These are phyloP conservation scores for Cynaeus angustus DNA, from an alignment of 2,888 invertebrate species.

Conservation along the genomic window DNA sequence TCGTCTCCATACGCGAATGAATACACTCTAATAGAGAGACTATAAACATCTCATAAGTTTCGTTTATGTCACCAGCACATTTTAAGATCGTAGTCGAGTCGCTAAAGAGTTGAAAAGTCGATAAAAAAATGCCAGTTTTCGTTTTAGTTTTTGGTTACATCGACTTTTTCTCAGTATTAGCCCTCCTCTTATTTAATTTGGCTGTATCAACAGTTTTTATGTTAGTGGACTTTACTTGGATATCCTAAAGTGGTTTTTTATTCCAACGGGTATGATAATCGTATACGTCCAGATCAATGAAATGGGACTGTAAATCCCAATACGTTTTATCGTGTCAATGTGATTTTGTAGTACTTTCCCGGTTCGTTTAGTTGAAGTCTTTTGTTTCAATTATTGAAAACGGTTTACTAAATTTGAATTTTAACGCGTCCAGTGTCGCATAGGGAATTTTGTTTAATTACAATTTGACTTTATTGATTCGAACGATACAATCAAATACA, in stretches of 20 bases:
- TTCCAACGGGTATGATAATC: conserved; percentile 2
- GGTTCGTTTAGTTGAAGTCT: no score
- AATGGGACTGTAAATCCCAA: conserved; percentile 4
- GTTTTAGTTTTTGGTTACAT: no score
- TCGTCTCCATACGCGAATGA: conserved; percentile 38
- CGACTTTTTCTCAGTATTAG: no score
- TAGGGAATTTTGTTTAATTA: no score
- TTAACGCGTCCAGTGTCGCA: no score
- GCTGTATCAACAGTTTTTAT: background rate
- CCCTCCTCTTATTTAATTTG: background rate
- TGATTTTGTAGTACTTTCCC: background rate
- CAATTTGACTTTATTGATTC: no score
- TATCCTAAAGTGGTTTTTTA: conserved; percentile 4
- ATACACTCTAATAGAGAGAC: conserved; percentile 33
- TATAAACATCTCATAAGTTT: conserved; percentile 5
- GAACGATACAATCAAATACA: no score
- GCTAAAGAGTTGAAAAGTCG: no score
- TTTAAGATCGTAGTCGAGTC: background rate
- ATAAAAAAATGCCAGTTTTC: no score
- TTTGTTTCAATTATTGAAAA: no score
- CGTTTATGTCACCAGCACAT: conserved; percentile 10
- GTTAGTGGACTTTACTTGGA: background rate
- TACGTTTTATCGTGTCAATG: background rate
- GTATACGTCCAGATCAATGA: conserved; percentile 10
- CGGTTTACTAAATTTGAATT: no score